Percentiles rank a stretch among this genome's conserved stretches.
Evolutionary conservation across 2,797 vertebrate species (phyloP).

Genomic region (Dermochelys coriacea): DNA sequence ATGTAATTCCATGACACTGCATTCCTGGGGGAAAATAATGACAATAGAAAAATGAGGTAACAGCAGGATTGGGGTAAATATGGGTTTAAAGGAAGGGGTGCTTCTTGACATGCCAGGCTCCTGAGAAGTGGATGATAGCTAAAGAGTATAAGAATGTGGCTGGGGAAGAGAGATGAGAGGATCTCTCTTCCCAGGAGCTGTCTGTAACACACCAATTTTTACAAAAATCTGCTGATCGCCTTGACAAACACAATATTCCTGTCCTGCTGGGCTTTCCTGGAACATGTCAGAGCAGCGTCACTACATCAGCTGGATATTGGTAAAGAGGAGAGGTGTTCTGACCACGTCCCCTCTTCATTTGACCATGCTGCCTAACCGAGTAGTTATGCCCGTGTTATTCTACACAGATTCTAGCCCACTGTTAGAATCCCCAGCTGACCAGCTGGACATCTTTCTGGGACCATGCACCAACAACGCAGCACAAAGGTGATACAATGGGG

Average conservation of each 20-base stretch:
- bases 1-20: not conserved
- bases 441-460: rapidly evolving
- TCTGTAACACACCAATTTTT: not conserved
- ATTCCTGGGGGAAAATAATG: not conserved
- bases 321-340: not conserved
- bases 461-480: rapidly evolving
- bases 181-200: not conserved
- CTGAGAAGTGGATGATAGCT: not conserved
- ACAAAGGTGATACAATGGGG: rapidly evolving
- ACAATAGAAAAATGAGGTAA: rapidly evolving
- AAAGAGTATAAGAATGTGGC: not conserved
- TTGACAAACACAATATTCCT: not conserved
- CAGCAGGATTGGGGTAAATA: not conserved
- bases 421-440: rapidly evolving
- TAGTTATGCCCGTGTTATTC: not conserved
- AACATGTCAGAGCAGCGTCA: not conserved
- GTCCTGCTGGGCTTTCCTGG: not conserved
- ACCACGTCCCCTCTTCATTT: rapidly evolving
- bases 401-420: not conserved
- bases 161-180: not conserved
- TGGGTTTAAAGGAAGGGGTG: not conserved
- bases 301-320: not conserved
- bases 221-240: not conserved
- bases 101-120: not conserved
- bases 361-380: not conserved